Evolutionary conservation across 2,888 invertebrate genomes (phyloP), one percentile per base, ranked within the genome.

Genomic region (Pasiphila rectangulata): DNA sequence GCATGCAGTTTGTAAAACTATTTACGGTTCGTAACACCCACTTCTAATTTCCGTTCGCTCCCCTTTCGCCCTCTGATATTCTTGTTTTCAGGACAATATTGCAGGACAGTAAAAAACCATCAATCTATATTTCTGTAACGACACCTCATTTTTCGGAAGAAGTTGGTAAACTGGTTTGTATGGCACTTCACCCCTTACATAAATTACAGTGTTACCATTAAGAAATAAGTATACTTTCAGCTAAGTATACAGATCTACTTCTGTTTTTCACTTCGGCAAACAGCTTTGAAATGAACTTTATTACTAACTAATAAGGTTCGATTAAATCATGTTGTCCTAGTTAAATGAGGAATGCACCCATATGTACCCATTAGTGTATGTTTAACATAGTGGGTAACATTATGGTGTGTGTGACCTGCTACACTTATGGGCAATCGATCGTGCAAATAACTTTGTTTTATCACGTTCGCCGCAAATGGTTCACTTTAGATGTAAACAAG

Each of bases 391-490:
- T n/a, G n/a, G n/a, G n/a, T n/a, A n/a, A n/a, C n/a, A n/a, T n/a
- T n/a, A n/a, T n/a, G n/a, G n/a, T n/a, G n/a, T n/a, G 48, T 50
- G 47, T 52, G 39, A 46, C 47, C 40, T 21, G 37, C 12, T 49
- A 39, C 44, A 44, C 38, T 44, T 36, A 45, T 37, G 38, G 46
- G 30, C 53, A 46, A 52, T 54, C 44, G 54, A 53, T 51, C 35
- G 54, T 34, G 37, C 47, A 54, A 59, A 57, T 55, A 57, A 45
- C 30, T 32, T 19, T 40, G 52, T 46, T 46, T 40, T 47, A 51
- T 38, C 46, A 40, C 37, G 29, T 42, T 47, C 12, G 39, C 41
- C 46, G 45, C 51, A 41, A 53, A 55, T 46, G 45, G 39, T 23
- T 48, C 45, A 43, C 38, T 50, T 32, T 48, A 44, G 17, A 40